phyloP scores from a whole-genome alignment of 1,140 invertebrate species.

The Matsumurasca onukii region DNA sequence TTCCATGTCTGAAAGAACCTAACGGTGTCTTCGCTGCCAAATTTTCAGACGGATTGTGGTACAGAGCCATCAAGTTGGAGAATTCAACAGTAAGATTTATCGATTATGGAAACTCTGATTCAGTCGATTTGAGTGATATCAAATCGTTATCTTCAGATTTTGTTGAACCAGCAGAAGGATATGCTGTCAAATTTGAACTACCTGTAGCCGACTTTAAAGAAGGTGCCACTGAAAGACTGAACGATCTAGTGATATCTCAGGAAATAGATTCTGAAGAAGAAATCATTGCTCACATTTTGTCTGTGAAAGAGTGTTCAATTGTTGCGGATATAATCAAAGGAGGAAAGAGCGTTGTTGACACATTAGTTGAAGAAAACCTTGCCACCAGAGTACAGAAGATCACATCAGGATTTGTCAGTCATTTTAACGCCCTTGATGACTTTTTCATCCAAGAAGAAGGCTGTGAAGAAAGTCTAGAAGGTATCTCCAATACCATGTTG shows the following conservation, averaged over 20 bases:
- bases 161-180: constrained; percentile 51
- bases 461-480: constrained; percentile 29
- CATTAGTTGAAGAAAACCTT: constrained; percentile 31
- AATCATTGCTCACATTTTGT: constrained; percentile 46
- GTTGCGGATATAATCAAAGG: constrained; percentile 34
- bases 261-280: constrained; percentile 45
- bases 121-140: constrained; percentile 56
- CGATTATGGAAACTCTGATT: constrained; percentile 80
- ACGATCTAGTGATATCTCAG: constrained; percentile 48
- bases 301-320: constrained; percentile 36
- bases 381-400: constrained; percentile 25
- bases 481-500: constrained; percentile 3
- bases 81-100: constrained; percentile 69
- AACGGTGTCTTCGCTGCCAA: constrained; percentile 69
- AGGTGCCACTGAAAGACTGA: constrained; percentile 59
- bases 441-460: constrained; percentile 33
- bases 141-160: constrained; percentile 56
- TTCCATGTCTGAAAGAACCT: constrained; percentile 52
- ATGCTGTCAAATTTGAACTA: constrained; percentile 62
- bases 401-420: constrained; percentile 41
- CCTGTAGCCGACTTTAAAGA: constrained; percentile 68
- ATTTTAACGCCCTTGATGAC: constrained; percentile 23
- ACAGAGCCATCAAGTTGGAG: constrained; percentile 51
- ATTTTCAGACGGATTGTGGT: constrained; percentile 75
- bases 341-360: constrained; percentile 30